Evolutionary conservation across 2,888 invertebrate species (phyloP).

Genomic region (Asteroscopus sphinx): DNA sequence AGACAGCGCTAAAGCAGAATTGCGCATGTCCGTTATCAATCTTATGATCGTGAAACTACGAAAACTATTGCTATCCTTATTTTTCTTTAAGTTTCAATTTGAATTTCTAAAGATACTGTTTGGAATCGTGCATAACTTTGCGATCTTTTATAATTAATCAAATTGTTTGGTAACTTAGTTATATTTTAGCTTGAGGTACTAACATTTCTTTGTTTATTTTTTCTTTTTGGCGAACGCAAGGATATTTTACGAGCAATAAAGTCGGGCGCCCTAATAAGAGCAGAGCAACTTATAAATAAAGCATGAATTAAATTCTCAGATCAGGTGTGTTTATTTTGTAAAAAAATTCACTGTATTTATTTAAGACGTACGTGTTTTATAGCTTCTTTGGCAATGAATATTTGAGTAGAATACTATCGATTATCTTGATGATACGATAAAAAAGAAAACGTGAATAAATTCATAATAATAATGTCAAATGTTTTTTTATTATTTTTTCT

Average conservation of each 20-base stretch:
- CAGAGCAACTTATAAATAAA: conserved; percentile 65
- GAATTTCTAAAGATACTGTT: conserved; percentile 18
- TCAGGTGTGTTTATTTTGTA: conserved; percentile 46
- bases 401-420: conserved; percentile 2
- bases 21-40: conserved; percentile 86
- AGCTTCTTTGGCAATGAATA: conserved; percentile 18
- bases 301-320: conserved; percentile 60
- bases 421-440: conserved; percentile 7
- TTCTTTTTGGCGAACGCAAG: conserved; percentile 48
- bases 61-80: conserved; percentile 85
- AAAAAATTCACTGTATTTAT: conserved; percentile 24
- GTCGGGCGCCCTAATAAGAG: conserved; percentile 60
- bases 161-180: conserved; percentile 55
- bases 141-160: conserved; percentile 53
- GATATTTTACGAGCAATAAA: conserved; percentile 67
- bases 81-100: conserved; percentile 74
- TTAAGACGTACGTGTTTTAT: conserved; percentile 20
- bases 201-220: conserved; percentile 53
- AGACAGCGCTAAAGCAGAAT: conserved; percentile 65
- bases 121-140: conserved; percentile 19
- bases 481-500: too few relatives aligned
- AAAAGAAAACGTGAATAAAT: too few relatives aligned
- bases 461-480: too few relatives aligned
- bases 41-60: conserved; percentile 77
- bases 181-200: conserved; percentile 30